Conservation (phyloP, 2,888 invertebrate species). For the Drosophila quinaria region DNA sequence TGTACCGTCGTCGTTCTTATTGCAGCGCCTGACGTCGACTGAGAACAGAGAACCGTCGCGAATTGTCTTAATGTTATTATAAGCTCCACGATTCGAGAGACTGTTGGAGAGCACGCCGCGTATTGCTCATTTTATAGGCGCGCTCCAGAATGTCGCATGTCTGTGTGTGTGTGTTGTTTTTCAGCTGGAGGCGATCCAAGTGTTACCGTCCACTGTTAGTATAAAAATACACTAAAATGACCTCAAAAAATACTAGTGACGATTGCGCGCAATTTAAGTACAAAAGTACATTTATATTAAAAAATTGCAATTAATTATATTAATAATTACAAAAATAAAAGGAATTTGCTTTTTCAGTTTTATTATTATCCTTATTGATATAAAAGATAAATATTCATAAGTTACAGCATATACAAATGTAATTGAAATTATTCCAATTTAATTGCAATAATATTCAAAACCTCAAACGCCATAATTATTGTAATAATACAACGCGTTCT, state of each 20-base stretch:
- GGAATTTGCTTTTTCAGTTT: too few species aligned
- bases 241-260: background rate
- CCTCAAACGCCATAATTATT: constrained; percentile 43
- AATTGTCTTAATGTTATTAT: constrained; percentile 34
- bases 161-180: constrained; percentile 16
- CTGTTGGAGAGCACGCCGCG: constrained; percentile 53
- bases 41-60: constrained; percentile 35
- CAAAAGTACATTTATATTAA: background rate
- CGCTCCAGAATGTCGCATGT: constrained; percentile 50
- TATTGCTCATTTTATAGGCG: constrained; percentile 59
- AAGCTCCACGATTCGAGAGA: constrained; percentile 50
- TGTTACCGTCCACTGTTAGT: constrained; percentile 28
- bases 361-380: constrained; percentile 56
- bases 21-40: constrained; percentile 52
- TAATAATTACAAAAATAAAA: too few species aligned
- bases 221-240: constrained; percentile 15
- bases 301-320: background rate
- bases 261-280: background rate
- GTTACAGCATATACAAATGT: constrained; percentile 69
- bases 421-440: constrained; percentile 81
- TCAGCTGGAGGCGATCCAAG: constrained; percentile 43
- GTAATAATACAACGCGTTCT: constrained; percentile 4
- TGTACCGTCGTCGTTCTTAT: constrained; percentile 34
- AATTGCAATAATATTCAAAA: constrained; percentile 80
- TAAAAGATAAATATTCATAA: constrained; percentile 66